A percentile compares a stretch with the other conserved stretches of the same genome.
phyloP scores from a whole-genome alignment of 2,888 invertebrate genomes.

The Drosophila helvetica region DNA sequence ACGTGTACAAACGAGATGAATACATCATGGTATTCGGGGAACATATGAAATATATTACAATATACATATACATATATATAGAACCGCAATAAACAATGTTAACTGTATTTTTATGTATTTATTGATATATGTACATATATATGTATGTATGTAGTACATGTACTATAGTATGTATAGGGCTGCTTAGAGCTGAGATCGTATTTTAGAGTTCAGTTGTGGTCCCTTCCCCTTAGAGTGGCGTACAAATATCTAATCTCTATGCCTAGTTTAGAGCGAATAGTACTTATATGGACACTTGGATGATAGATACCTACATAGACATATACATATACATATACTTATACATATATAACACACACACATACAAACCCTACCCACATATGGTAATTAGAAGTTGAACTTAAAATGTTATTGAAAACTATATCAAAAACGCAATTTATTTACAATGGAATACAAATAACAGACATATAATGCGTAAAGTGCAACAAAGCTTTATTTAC shows the following conservation, averaged over 20 bases:
- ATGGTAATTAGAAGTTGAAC: conserved; percentile 41
- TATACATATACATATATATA: conserved; percentile 3
- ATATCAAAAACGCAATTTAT: conserved; percentile 48
- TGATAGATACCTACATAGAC: not conserved
- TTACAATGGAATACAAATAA: conserved; percentile 56
- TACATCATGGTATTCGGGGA: not conserved
- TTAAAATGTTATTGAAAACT: conserved; percentile 34
- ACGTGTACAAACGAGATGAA: conserved; percentile 10
- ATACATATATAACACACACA: conserved; percentile 1
- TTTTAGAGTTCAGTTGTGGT: conserved; percentile 16
- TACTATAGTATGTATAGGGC: conserved; percentile 27
- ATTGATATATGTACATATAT: conserved; percentile 18
- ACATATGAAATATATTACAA: conserved; percentile 6
- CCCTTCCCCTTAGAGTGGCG: conserved; percentile 7
- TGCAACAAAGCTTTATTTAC: conserved; percentile 71
- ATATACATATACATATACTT: conserved; percentile 3
- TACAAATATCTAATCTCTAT: conserved; percentile 22
- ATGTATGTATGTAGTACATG: conserved; percentile 20
- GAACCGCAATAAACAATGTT: conserved; percentile 40
- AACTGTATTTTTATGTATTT: conserved; percentile 38
- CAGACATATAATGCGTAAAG: conserved; percentile 56
- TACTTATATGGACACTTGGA: not conserved
- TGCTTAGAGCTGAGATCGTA: conserved; percentile 34
- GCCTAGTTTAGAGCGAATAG: not conserved
- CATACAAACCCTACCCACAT: not conserved